Evolutionary conservation across 2,888 invertebrate genomes (phyloP).

Genomic region (Crematogaster levior): DNA sequence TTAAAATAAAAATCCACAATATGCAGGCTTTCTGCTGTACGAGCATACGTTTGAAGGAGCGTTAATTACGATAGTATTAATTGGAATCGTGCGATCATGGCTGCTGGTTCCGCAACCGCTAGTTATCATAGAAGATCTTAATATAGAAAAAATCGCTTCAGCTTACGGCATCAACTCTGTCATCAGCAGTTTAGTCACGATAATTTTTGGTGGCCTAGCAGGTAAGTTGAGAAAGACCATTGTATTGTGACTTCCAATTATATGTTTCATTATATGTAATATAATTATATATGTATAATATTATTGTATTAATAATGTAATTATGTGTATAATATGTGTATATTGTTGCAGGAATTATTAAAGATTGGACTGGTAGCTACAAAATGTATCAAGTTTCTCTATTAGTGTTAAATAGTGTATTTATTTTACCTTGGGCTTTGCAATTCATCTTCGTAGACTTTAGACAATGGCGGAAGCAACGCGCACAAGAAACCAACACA

Average conservation of each 20-base stretch:
- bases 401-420: constrained; percentile 89
- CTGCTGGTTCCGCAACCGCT: constrained; percentile 91
- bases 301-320: too few relatives aligned
- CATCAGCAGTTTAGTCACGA: constrained; percentile 89
- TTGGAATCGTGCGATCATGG: constrained; percentile 90
- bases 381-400: constrained; percentile 89
- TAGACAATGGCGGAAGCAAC: constrained; percentile 64
- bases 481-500: constrained; percentile 41
- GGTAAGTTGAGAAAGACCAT: constrained; percentile 85
- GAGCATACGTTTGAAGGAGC: constrained; percentile 88
- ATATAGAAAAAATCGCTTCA: constrained; percentile 90
- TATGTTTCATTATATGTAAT: too few relatives aligned
- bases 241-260: background rate
- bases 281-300: too few relatives aligned
- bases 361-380: constrained; percentile 89
- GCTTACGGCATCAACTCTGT: constrained; percentile 91
- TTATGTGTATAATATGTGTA: constrained; percentile 21
- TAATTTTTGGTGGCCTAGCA: constrained; percentile 90
- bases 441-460: constrained; percentile 85
- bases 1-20: constrained; percentile 6
- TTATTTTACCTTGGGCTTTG: constrained; percentile 90
- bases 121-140: constrained; percentile 90
- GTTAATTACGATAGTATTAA: constrained; percentile 87
- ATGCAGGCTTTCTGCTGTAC: constrained; percentile 88
- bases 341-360: constrained; percentile 87